A percentile compares a stretch with the other conserved stretches of the same genome.
phyloP scores from a whole-genome alignment of 2,888 invertebrate species.

The Catocala nupta region DNA sequence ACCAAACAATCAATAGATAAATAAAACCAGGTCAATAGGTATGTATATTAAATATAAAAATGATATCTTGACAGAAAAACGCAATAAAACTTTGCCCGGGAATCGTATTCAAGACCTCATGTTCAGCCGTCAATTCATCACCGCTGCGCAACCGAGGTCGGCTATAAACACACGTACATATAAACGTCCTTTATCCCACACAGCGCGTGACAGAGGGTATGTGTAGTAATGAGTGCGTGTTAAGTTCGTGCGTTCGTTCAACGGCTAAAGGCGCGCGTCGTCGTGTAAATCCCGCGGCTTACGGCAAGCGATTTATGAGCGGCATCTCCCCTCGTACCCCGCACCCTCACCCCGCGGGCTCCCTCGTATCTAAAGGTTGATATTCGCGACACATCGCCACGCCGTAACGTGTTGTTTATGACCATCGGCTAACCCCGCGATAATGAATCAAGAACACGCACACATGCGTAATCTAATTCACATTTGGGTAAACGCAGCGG shows the following conservation, averaged over 20 bases:
- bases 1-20: too few relatives aligned
- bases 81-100: too few relatives aligned
- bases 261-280: not conserved
- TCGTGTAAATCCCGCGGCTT: slow-evolving; percentile 3
- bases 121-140: too few relatives aligned
- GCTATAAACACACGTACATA: too few relatives aligned
- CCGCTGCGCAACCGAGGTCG: too few relatives aligned
- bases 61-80: too few relatives aligned
- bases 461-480: not conserved
- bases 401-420: slow-evolving; percentile 7
- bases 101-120: too few relatives aligned
- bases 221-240: not conserved
- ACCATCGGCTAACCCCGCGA: not conserved
- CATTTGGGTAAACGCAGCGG: too few relatives aligned
- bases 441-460: not conserved
- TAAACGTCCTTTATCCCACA: too few relatives aligned
- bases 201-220: not conserved
- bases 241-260: not conserved
- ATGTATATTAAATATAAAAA: too few relatives aligned
- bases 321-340: not conserved
- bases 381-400: slow-evolving; percentile 6
- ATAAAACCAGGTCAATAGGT: too few relatives aligned
- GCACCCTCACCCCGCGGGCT: not conserved
- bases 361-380: not conserved
- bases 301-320: slow-evolving; percentile 1